Conservation (phyloP, 2,797 vertebrate species). For the Catostomus latipinnis region DNA sequence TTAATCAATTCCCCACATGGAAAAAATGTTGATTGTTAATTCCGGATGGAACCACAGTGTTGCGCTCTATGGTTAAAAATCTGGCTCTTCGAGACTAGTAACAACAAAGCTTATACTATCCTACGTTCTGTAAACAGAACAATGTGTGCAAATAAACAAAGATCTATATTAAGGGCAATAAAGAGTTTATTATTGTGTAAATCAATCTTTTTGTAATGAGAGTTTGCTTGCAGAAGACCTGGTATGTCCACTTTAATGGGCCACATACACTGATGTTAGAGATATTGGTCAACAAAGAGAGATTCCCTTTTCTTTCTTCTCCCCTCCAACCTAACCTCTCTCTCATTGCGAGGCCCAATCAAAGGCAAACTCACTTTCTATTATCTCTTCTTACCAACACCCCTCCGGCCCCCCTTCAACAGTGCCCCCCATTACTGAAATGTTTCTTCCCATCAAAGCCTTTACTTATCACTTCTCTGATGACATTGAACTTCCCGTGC, state of each 20-base stretch:
- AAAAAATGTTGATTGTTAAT: no score
- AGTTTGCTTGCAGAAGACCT: conserved; percentile 22
- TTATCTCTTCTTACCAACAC: conserved; percentile 72
- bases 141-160: conserved; percentile 1
- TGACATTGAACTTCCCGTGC: conserved; percentile 91
- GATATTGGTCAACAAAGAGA: conserved; percentile 34
- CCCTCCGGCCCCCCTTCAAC: conserved; percentile 66
- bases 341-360: conserved; percentile 72
- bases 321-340: conserved; percentile 59
- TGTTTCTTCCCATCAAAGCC: conserved; percentile 84
- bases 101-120: neutral
- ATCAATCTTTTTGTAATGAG: conserved; percentile 35
- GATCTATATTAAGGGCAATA: conserved; percentile 30
- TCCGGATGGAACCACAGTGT: no score
- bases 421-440: conserved; percentile 74
- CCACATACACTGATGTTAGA: neutral
- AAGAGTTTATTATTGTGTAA: conserved; percentile 36
- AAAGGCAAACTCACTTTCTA: conserved; percentile 78
- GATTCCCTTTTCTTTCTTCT: conserved; percentile 34
- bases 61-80: neutral
- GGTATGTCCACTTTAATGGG: conserved; percentile 12
- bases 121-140: neutral
- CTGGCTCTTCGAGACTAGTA: neutral
- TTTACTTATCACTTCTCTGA: conserved; percentile 79
- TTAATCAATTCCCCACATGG: no score